Base-by-base conservation (phyloP, 2,797 vertebrate genomes). In the Acomys russatus region DNA sequence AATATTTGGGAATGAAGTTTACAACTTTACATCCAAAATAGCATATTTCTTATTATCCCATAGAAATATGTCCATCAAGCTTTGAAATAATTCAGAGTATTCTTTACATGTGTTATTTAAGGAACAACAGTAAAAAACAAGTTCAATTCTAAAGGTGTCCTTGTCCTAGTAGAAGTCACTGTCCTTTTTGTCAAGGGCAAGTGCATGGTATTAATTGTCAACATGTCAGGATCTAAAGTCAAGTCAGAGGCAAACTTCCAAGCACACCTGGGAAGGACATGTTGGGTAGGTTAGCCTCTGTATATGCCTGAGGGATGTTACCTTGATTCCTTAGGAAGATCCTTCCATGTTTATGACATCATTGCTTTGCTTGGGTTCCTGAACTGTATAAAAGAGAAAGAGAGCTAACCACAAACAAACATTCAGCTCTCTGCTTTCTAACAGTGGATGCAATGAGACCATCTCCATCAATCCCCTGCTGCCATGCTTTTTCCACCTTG, bases 1-100 rank as follows among this genome's bases (percentile, higher is more conserved):
- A 91, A 59, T 20, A 22, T n/a, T 79, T 93, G 38, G 23, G 33
- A 76, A 96, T 94, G 51, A 79, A 95, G 92, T 22, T 71, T 5
- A 1, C 10, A 84, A 59, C 1, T 30, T 89, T 76, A 86, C 5
- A 77, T 71, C 6, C 18, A 82, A 44, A 80, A 33, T 2, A 94
- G 1, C 20, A 6, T 88, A 22, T 23, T 91, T 10, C 25, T 87
- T 2, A 23, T 28, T 64, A 64, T 44, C 12, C 23, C 59, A 44
- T 28, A 15, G 44, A 4, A 44, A 0, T 87, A 68, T 82, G 7
- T 64, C 25, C 80, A 3, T 15, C 88, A 17, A 22, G 54, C 14
- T 83, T 91, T 68, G 9, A 9, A 44, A 44, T 44, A 64, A 9
- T 74, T n/a, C 25, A 92, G 9, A 35, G 44, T 30, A n/a, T 82